Evolutionary conservation across 2,113 vertebrate genomes (phyloP).

Genomic region (Cnemophilus loriae): DNA sequence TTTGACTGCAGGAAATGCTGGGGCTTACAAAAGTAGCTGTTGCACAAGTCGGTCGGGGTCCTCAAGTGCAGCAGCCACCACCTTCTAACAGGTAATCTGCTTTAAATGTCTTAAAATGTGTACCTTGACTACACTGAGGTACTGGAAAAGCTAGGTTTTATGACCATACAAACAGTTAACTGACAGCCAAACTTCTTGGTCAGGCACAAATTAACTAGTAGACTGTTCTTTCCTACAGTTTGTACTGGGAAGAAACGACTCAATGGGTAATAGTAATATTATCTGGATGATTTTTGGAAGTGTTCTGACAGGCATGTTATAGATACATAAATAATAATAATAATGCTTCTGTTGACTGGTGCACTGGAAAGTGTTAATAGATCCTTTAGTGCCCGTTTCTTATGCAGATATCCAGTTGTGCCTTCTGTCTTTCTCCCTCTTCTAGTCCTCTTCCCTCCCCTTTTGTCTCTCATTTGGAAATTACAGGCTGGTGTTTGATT

Average conservation of each 20-base stretch:
- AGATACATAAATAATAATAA: not conserved
- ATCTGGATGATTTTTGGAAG: not conserved
- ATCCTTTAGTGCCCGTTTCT: not conserved
- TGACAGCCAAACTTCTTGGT: not conserved
- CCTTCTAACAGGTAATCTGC: conserved; percentile 87
- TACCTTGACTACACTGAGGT: not conserved
- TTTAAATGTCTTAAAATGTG: not conserved
- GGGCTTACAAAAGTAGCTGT: conserved; percentile 87
- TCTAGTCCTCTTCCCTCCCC: not conserved
- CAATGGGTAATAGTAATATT: not conserved
- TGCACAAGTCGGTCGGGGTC: conserved; percentile 82
- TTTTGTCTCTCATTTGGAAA: not conserved
- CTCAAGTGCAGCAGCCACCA: conserved; percentile 82
- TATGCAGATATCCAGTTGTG: not conserved
- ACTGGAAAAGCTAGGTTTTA: not conserved
- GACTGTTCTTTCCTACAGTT: not conserved
- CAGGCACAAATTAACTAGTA: not conserved
- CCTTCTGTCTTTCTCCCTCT: not conserved
- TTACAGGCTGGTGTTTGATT: not conserved
- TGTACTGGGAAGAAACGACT: not conserved
- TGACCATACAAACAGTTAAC: not conserved
- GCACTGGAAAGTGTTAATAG: not conserved
- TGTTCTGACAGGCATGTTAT: not conserved
- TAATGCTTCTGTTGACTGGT: not conserved
- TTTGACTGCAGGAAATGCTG: conserved; percentile 86